These are phyloP conservation scores for Apodemia duryi DNA, from an alignment of 2,888 invertebrate genomes.

Conservation along the genomic window DNA sequence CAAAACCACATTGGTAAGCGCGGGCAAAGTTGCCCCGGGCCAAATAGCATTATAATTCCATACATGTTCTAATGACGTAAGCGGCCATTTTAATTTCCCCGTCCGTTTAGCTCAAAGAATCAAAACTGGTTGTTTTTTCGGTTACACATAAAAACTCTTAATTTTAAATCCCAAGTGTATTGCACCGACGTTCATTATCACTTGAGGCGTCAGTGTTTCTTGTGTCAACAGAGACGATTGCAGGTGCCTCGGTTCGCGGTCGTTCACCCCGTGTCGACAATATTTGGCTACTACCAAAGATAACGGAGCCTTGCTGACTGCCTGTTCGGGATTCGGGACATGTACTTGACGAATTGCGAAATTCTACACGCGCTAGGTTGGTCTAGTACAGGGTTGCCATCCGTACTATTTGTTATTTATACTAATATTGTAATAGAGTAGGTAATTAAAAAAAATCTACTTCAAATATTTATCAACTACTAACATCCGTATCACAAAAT, in stretches of 20 bases:
- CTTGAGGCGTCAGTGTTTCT: slow-evolving; percentile 47
- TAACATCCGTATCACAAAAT: too few relatives aligned
- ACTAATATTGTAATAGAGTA: too few relatives aligned
- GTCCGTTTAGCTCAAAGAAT: slow-evolving; percentile 21
- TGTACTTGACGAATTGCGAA: slow-evolving; percentile 24
- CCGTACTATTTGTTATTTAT: background rate
- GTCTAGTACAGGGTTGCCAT: slow-evolving; percentile 9
- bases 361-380: slow-evolving; percentile 19
- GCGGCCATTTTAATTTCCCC: slow-evolving; percentile 27
- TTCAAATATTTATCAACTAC: too few relatives aligned
- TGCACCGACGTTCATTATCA: slow-evolving; percentile 65
- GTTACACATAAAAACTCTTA: slow-evolving; percentile 26
- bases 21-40: background rate
- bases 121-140: slow-evolving; percentile 30
- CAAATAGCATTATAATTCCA: background rate
- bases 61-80: slow-evolving; percentile 25
- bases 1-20: background rate
- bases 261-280: slow-evolving; percentile 61
- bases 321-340: slow-evolving; percentile 37
- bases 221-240: slow-evolving; percentile 67
- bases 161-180: slow-evolving; percentile 49
- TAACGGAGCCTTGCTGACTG: slow-evolving; percentile 49
- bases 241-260: slow-evolving; percentile 65
- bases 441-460: too few relatives aligned
- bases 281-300: slow-evolving; percentile 63